Percentiles rank a stretch among this genome's conserved stretches.
phyloP scores from a whole-genome alignment of 2,113 vertebrate species.

The Ahaetulla prasina region DNA sequence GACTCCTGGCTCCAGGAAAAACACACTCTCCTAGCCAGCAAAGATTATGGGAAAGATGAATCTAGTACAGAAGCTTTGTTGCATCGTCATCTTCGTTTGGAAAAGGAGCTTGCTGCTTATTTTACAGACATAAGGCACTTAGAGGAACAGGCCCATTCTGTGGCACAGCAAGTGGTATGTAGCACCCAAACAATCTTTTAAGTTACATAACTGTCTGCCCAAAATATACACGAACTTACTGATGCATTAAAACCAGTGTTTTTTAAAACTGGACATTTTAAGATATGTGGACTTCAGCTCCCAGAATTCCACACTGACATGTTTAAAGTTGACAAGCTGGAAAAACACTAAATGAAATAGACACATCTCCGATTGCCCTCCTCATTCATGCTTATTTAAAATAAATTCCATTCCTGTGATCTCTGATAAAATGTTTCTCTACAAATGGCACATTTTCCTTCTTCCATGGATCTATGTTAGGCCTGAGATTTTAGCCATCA shows the following conservation, averaged over 20 bases:
- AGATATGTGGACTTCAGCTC: neutral
- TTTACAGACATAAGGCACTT: constrained; percentile 71
- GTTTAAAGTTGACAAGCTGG: neutral
- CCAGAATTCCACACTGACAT: neutral
- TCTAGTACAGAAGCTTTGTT: constrained; percentile 66
- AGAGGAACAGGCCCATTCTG: constrained; percentile 71
- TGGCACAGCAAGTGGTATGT: constrained; percentile 69
- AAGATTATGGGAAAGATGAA: constrained; percentile 76
- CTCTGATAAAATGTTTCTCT: neutral
- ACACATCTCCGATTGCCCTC: neutral
- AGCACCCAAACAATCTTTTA: neutral
- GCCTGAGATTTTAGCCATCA: neutral
- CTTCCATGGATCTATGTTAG: neutral
- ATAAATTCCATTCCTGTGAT: neutral
- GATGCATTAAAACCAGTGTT: neutral
- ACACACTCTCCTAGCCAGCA: constrained; percentile 67
- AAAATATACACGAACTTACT: neutral
- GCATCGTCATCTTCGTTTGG: constrained; percentile 75
- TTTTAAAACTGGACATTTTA: neutral
- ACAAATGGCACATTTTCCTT: neutral
- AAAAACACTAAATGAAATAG: neutral
- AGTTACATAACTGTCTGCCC: neutral
- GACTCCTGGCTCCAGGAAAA: constrained; percentile 78
- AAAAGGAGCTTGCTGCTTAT: constrained; percentile 73
- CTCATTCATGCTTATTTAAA: neutral